A percentile compares a stretch with the other conserved stretches of the same genome.
phyloP scores from a whole-genome alignment of 2,113 vertebrate genomes.

The Callithrix jacchus region DNA sequence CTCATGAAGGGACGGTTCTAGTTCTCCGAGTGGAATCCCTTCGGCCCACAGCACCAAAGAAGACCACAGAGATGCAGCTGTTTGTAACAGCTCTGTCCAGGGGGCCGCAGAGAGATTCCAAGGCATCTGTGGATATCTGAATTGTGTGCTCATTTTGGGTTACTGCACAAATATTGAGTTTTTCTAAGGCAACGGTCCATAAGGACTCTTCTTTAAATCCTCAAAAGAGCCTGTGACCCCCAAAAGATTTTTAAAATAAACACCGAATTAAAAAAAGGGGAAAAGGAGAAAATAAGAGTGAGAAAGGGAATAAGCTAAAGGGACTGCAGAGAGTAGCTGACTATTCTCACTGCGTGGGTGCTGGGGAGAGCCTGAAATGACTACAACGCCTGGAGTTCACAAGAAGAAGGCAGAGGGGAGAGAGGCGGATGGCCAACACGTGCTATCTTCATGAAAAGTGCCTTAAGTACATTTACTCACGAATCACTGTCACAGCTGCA shows the following conservation, averaged over 20 bases:
- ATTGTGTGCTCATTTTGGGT: not conserved
- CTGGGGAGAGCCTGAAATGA: not conserved
- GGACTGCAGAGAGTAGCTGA: not conserved
- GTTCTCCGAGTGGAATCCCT: not conserved
- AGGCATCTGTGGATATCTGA: not conserved
- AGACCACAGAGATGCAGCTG: not conserved
- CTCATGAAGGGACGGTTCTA: not conserved
- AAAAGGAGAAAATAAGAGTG: not conserved
- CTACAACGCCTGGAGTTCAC: no score
- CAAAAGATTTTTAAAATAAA: not conserved
- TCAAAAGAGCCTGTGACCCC: not conserved
- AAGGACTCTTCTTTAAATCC: not conserved
- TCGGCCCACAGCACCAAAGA: not conserved
- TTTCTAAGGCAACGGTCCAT: not conserved
- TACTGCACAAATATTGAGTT: not conserved
- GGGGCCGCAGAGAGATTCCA: not conserved
- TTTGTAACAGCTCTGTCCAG: not conserved
- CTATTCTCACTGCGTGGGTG: not conserved
- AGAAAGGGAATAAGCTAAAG: not conserved
- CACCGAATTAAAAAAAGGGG: not conserved
- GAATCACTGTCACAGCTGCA: not conserved
- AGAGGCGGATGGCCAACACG: no score
- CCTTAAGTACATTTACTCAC: not conserved
- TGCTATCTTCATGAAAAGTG: not conserved
- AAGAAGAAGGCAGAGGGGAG: not conserved